Conservation (phyloP, 2,797 vertebrate species). For the Chaenodraco wilsoni region DNA sequence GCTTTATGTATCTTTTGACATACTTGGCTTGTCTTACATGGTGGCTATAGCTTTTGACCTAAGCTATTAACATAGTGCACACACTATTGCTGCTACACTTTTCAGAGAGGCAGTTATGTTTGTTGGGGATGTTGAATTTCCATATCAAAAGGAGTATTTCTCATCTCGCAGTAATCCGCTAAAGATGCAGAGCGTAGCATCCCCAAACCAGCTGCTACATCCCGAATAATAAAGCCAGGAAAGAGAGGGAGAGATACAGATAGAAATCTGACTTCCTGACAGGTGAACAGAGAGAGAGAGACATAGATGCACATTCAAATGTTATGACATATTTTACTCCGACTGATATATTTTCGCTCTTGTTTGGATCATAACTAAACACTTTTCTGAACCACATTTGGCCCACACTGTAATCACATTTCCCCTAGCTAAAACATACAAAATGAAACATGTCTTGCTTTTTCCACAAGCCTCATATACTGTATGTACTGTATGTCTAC, state of each 20-base stretch:
- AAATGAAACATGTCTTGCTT: not conserved
- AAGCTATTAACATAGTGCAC: constrained; percentile 10
- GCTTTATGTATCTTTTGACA: constrained; percentile 24
- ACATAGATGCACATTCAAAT: not conserved
- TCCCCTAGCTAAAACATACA: not conserved
- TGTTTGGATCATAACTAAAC: not conserved
- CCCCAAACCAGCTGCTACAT: constrained; percentile 24
- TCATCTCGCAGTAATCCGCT: constrained; percentile 42
- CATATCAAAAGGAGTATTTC: constrained; percentile 53
- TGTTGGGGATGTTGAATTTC: constrained; percentile 44
- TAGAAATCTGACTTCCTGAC: constrained; percentile 10
- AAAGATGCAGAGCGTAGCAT: constrained; percentile 25
- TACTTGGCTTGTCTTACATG: constrained; percentile 16
- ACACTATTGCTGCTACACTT: constrained; percentile 20
- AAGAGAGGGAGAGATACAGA: constrained; percentile 8
- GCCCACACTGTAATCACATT: not conserved
- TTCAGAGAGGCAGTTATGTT: constrained; percentile 25
- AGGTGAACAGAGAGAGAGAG: not conserved
- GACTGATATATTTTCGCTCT: not conserved
- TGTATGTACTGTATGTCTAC: not conserved
- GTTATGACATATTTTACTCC: not conserved
- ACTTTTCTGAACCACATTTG: not conserved
- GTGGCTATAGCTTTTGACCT: constrained; percentile 12
- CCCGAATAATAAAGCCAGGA: constrained; percentile 12
- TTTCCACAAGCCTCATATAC: not conserved